Percentiles rank a stretch among this genome's conserved stretches.
Evolutionary conservation across 1,140 invertebrate genomes (phyloP).

Genomic region (Drosophila aff.): DNA sequence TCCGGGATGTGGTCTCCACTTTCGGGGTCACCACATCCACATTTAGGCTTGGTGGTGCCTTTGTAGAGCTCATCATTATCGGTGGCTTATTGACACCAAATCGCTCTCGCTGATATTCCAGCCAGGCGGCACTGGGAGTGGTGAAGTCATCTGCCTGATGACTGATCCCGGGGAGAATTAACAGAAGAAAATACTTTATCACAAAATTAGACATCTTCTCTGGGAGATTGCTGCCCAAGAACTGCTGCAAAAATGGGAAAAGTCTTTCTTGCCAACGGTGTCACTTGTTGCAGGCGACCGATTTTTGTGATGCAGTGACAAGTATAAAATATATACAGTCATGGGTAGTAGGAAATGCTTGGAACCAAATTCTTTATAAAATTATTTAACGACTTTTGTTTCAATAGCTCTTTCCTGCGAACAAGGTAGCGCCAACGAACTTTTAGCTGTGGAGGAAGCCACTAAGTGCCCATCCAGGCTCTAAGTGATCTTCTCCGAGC

Average conservation of each 20-base stretch:
- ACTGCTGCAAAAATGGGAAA: conserved; percentile 32
- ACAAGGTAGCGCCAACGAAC: too few relatives aligned
- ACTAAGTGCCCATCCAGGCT: not conserved
- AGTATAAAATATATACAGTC: not conserved
- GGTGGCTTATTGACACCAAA: conserved; percentile 51
- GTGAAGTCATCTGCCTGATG: conserved; percentile 46
- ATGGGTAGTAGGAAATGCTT: not conserved
- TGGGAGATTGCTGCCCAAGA: conserved; percentile 4
- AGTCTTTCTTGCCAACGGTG: conserved; percentile 42
- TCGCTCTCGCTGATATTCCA: conserved; percentile 74
- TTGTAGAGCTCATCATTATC: conserved; percentile 26
- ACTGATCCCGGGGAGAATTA: conserved; percentile 25
- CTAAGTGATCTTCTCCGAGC: not conserved
- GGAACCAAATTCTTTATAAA: not conserved
- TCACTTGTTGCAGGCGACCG: conserved; percentile 59
- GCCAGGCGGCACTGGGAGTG: conserved; percentile 74
- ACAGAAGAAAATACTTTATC: conserved; percentile 28
- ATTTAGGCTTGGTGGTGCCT: conserved; percentile 17
- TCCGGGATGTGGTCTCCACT: conserved; percentile 67
- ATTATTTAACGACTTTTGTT: not conserved
- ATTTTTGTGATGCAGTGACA: conserved; percentile 16
- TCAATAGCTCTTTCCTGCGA: too few relatives aligned
- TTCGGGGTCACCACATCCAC: conserved; percentile 52
- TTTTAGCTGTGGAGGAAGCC: not conserved
- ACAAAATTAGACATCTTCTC: conserved; percentile 49